Evolutionary conservation across 1,140 invertebrate genomes (phyloP), one percentile per base, ranked within the genome.

Genomic region (Trigoniulus corallinus): DNA sequence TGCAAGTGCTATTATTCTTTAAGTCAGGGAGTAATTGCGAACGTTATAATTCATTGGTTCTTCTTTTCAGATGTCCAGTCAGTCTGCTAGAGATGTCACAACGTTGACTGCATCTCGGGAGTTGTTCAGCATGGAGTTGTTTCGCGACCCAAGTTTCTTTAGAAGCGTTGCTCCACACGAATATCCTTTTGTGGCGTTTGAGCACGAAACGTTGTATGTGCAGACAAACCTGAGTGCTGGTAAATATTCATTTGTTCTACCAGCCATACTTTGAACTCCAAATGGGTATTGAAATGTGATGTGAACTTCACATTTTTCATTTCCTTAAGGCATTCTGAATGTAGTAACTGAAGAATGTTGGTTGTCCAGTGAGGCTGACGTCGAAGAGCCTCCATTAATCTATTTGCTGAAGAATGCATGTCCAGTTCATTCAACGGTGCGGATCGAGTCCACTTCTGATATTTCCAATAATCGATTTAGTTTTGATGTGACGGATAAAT

Each of bases 261-360:
- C 7, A 4, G 7, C 4, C 21, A 44, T 44, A 18, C 21, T 24
- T 4, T 12, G 24, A 44, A 7, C 12, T 7, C 18, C 12, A 18
- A 21, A 7, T 44, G 7, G 21, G 18, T 44, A 44, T 7, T 24
- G 12, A 44, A n/a, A n/a, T n/a, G n/a, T 44, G 18, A 44, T 44
- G 4, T 44, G 7, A 24, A 44, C 1, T 1, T 37, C 50, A 47
- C 47, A 29, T 20, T 57, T 27, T 13, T 22, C 39, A 22, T 49
- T 44, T 25, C 29, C 53, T 56, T 37, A 45, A 59, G 59, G 52
- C 18, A 50, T 54, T 42, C 50, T 62, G 15, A 51, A 55, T 18
- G 56, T 62, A 15, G 60, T 62, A 2, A 56, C 58, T 29, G 61
- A 62, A 50, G 55, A 62, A n/a, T 62, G 61, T 49, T 62, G 60